Evolutionary conservation across 1,140 invertebrate species (phyloP), one percentile per base, ranked within the genome.

Genomic region (Oedothorax gibbosus): DNA sequence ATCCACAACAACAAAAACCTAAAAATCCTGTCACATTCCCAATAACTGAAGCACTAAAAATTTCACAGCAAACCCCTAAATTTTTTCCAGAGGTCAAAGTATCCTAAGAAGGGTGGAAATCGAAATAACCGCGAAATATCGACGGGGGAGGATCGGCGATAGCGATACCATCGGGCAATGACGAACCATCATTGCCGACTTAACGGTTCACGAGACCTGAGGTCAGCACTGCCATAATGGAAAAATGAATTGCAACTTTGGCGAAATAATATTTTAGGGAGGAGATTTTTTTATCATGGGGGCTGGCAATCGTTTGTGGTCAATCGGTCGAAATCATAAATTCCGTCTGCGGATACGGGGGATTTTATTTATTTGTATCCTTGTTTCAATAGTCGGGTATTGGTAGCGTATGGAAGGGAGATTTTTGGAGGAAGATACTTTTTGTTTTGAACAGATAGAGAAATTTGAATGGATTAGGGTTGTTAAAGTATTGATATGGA

Each of bases 241-340:
- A 82, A 82, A 82, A 82, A 82, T 82, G 80, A 82, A 82, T 82
- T 82, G 80, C 78, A 71, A 71, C 66, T 81, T 71, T 57, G 66
- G 49, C 57, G 68, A 82, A 82, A 82, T 82, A 82, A 82, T 73
- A 82, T 82, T 82, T 82, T 20, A n/a, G 57, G 56, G 69, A 72
- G 57, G 68, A 73, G 68, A 57, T 54, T 60, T 82, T 82, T 81
- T 82, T 82, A 82, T 82, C 80, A 71, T n/a, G 56, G 54, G 2
- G 60, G 5, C 9, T 8, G 12, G 65, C 12, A 66, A 54, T 35
- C 78, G 78, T 80, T 80, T 80, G 80, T 64, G 80, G 80, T 73
- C 80, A 73, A 73, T 81, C 66, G 66, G 62, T 60, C 11, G 53
- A 57, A 81, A 81, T 82, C 80, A 60, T 82, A 82, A 82, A 82